Evolutionary conservation across 92 coral and sea anemone genomes (phyloP).

Genomic region (Paragorgia papillata): DNA sequence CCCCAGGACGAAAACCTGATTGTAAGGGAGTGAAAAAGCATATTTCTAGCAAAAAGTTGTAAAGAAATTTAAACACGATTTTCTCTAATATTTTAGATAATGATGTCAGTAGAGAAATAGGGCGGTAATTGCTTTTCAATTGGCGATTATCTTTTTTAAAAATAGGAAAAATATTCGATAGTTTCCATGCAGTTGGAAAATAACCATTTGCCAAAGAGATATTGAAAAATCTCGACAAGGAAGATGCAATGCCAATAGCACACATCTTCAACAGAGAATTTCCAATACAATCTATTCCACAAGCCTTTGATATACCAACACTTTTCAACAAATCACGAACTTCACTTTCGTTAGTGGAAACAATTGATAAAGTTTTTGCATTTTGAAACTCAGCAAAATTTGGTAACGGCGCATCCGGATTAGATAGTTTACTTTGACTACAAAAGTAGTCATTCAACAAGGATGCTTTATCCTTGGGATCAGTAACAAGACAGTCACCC

Average conservation of each 20-base stretch:
- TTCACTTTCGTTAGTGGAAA: not conserved
- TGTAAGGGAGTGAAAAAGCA: conserved; percentile 2
- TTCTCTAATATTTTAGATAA: conserved; percentile 53
- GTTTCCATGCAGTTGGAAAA: no score
- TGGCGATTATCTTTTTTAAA: conserved; percentile 9
- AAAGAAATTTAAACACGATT: conserved; percentile 46
- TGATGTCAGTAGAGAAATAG: conserved; percentile 51
- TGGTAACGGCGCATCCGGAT: no score
- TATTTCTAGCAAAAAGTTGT: conserved; percentile 49
- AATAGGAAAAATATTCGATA: no score
- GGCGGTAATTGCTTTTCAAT: conserved; percentile 43
- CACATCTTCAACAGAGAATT: conserved; percentile 35
- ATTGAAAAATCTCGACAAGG: no score
- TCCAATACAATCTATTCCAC: conserved; percentile 49
- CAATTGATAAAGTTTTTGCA: no score
- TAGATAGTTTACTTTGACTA: not conserved
- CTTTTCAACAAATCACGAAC: not conserved
- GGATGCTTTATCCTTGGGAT: conserved; percentile 19
- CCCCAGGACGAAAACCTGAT: conserved; percentile 46
- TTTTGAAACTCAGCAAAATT: no score
- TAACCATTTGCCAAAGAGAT: no score
- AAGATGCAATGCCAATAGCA: not conserved
- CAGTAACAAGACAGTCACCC: not conserved
- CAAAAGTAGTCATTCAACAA: conserved; percentile 20
- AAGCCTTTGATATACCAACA: conserved; percentile 38